These are phyloP conservation scores for Zaprionus taronus DNA, from an alignment of 1,140 invertebrate species.

Conservation along the genomic window DNA sequence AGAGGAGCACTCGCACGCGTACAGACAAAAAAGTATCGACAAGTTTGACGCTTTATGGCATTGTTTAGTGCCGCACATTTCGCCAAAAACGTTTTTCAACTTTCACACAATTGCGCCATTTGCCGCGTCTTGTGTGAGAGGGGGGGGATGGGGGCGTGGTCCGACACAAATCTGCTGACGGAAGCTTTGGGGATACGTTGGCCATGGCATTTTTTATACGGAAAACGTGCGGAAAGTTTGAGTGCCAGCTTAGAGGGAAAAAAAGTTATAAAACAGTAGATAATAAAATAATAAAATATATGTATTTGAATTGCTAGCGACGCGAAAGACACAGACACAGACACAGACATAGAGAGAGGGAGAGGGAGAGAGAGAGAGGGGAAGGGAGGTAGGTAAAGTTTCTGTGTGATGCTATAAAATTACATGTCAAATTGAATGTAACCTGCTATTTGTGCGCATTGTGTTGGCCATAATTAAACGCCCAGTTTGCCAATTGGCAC, in stretches of 20 bases:
- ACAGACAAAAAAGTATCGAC: slow-evolving; percentile 75
- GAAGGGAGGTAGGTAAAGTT: slow-evolving; percentile 49
- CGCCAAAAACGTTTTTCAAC: slow-evolving; percentile 82
- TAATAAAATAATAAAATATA: slow-evolving; percentile 83
- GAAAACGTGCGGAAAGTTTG: slow-evolving; percentile 82
- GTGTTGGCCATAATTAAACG: slow-evolving; percentile 75
- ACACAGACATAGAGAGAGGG: neutral
- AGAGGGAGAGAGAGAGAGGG: slow-evolving; percentile 5
- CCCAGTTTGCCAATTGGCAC: slow-evolving; percentile 24
- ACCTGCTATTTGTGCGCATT: slow-evolving; percentile 80
- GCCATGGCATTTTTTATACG: slow-evolving; percentile 72
- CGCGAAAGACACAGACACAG: slow-evolving; percentile 29
- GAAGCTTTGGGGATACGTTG: slow-evolving; percentile 67
- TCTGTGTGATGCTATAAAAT: slow-evolving; percentile 75
- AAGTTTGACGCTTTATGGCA: slow-evolving; percentile 83
- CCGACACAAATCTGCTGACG: slow-evolving; percentile 79
- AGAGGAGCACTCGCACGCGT: slow-evolving; percentile 47
- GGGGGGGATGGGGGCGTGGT: slow-evolving; percentile 21
- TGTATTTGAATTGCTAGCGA: slow-evolving; percentile 77
- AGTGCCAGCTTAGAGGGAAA: slow-evolving; percentile 75
- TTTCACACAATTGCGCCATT: slow-evolving; percentile 83
- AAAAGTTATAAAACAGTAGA: slow-evolving; percentile 83
- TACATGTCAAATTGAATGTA: slow-evolving; percentile 82
- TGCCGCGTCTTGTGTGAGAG: slow-evolving; percentile 66
- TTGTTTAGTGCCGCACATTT: slow-evolving; percentile 83